phyloP scores from a whole-genome alignment of 2,797 vertebrate species.

The Notoglanidium macrostoma region DNA sequence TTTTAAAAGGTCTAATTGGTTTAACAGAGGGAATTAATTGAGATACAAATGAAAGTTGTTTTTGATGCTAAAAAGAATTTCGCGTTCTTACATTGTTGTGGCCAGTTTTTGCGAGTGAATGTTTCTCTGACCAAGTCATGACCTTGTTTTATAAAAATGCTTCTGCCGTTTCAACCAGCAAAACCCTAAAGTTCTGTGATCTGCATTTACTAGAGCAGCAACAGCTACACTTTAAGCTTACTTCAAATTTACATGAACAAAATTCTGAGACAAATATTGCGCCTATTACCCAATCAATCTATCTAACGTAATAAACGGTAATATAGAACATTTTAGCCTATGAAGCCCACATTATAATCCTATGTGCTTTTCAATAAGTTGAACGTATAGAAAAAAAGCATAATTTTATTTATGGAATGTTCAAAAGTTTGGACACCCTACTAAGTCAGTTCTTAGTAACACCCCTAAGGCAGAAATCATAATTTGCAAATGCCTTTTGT shows the following conservation, averaged over 20 bases:
- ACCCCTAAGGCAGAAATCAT: neutral
- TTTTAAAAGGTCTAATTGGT: constrained; percentile 43
- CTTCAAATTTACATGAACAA: neutral
- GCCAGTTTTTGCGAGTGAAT: neutral
- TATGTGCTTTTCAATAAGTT: neutral
- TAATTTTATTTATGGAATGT: neutral
- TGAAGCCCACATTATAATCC: neutral
- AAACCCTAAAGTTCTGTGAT: neutral
- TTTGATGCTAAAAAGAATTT: constrained; percentile 17
- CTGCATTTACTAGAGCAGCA: neutral
- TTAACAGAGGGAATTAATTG: constrained; percentile 52
- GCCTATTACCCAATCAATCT: neutral
- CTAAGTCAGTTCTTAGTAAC: neutral
- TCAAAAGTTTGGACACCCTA: neutral
- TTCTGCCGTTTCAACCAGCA: neutral
- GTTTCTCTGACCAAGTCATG: neutral
- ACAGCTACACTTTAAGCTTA: neutral
- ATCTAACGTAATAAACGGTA: neutral
- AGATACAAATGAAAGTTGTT: constrained; percentile 15
- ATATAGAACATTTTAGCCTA: neutral
- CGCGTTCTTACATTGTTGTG: neutral
- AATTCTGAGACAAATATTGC: neutral
- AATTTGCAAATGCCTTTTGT: too few species aligned
- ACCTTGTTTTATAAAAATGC: neutral
- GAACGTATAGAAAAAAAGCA: neutral